Conservation (phyloP, 2,888 invertebrate species). For the Ariolimax columbianus region DNA sequence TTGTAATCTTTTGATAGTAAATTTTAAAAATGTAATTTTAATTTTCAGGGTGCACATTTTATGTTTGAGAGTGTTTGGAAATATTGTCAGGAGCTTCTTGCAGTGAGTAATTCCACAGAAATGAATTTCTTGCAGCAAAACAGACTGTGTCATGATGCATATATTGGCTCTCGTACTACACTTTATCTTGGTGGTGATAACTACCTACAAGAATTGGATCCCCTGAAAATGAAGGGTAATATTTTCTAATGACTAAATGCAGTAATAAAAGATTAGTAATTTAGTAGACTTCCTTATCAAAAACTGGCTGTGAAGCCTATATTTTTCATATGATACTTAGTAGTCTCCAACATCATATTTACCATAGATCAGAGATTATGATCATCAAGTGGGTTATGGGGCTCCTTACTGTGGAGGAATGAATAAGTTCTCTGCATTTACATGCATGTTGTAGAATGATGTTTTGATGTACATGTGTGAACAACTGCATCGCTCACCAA, state of each 20-base stretch:
- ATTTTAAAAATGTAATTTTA: neutral
- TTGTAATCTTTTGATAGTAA: neutral
- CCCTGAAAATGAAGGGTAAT: slow-evolving; percentile 43
- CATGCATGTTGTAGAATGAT: no score
- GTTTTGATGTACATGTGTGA: no score
- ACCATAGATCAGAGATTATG: no score
- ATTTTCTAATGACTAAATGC: neutral
- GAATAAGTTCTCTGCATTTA: no score
- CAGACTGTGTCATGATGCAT: slow-evolving; percentile 65
- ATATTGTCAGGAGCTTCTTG: slow-evolving; percentile 59
- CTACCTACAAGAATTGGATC: slow-evolving; percentile 53
- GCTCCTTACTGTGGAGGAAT: no score
- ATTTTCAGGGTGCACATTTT: slow-evolving; percentile 68
- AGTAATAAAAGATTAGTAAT: neutral
- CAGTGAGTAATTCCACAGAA: slow-evolving; percentile 49
- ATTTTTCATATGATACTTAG: neutral
- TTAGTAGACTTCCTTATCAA: neutral
- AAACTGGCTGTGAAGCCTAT: neutral
- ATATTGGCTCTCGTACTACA: slow-evolving; percentile 62
- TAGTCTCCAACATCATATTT: no score
- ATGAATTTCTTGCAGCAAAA: slow-evolving; percentile 56
- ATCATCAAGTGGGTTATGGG: no score
- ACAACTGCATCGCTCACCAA: no score
- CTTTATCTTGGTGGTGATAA: slow-evolving; percentile 65
- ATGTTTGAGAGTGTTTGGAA: slow-evolving; percentile 72